phyloP scores from a whole-genome alignment of 1,140 invertebrate genomes.

The Macrobrachium nipponense region DNA sequence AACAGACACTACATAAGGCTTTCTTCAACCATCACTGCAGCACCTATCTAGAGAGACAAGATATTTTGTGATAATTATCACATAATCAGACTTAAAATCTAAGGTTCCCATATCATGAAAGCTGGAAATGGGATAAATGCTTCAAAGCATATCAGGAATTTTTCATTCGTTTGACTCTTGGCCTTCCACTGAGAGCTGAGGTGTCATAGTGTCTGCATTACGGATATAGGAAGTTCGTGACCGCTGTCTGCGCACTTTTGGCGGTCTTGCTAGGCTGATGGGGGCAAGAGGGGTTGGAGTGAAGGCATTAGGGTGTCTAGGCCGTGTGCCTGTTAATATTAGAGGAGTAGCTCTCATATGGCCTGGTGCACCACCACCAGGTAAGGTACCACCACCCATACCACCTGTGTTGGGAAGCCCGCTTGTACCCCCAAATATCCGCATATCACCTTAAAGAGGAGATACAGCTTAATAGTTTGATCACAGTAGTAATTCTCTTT shows the following conservation, averaged over 20 bases:
- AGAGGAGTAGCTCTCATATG: slow-evolving; percentile 48
- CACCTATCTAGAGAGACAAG: slow-evolving; percentile 37
- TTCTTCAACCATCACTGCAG: slow-evolving; percentile 52
- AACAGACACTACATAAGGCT: slow-evolving; percentile 51
- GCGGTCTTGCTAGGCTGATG: slow-evolving; percentile 56
- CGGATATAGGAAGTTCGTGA: slow-evolving; percentile 55
- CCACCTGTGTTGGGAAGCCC: slow-evolving; percentile 60
- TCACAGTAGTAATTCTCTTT: too few species aligned
- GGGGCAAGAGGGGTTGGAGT: slow-evolving; percentile 53
- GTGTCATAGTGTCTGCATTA: slow-evolving; percentile 49
- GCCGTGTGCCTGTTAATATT: slow-evolving; percentile 46
- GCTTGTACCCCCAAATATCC: slow-evolving; percentile 59
- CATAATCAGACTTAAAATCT: slow-evolving; percentile 32
- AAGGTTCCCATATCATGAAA: slow-evolving; percentile 46
- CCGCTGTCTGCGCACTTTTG: slow-evolving; percentile 56
- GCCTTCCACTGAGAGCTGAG: slow-evolving; percentile 57
- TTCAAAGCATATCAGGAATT: slow-evolving; percentile 47
- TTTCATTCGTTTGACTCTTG: slow-evolving; percentile 55
- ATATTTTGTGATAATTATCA: slow-evolving; percentile 51
- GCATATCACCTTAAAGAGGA: slow-evolving; percentile 60
- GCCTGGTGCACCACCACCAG: slow-evolving; percentile 51
- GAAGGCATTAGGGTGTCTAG: slow-evolving; percentile 57
- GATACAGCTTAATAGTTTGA: slow-evolving; percentile 32
- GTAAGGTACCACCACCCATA: slow-evolving; percentile 52
- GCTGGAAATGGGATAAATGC: slow-evolving; percentile 43